Percentiles rank a stretch among this genome's conserved stretches.
phyloP scores from a whole-genome alignment of 2,888 invertebrate species.

The Mayetiola destructor region DNA sequence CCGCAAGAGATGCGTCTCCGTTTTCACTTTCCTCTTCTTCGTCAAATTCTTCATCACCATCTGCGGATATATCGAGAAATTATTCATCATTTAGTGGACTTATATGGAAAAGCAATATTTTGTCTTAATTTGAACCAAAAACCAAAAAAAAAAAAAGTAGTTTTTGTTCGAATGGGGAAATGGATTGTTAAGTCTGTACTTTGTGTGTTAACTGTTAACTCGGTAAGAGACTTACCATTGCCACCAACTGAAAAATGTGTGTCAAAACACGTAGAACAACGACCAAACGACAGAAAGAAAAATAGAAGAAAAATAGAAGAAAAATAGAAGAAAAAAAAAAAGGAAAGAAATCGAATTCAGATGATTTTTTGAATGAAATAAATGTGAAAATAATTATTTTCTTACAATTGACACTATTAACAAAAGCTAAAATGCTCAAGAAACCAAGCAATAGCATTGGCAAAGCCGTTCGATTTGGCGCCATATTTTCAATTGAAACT shows the following conservation, averaged over 20 bases:
- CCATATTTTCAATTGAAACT: not conserved
- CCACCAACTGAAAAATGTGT: not conserved
- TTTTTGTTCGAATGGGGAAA: not conserved
- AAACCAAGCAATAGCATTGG: conserved; percentile 32
- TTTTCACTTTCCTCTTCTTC: conserved; percentile 36
- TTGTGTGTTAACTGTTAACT: not conserved
- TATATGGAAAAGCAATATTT: conserved; percentile 25
- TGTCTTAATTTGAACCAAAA: conserved; percentile 15
- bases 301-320: not conserved
- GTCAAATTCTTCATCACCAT: conserved; percentile 26
- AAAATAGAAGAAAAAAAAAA: not conserved
- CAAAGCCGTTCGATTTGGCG: conserved; percentile 23
- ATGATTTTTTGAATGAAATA: not conserved
- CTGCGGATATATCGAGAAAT: no score
- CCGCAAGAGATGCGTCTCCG: no score
- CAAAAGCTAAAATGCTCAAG: conserved; percentile 32
- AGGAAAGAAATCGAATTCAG: not conserved
- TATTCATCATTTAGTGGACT: conserved; percentile 50
- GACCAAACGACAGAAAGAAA: not conserved
- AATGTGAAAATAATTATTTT: conserved; percentile 19
- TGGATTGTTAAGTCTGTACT: not conserved
- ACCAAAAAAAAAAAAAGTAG: conserved; percentile 1
- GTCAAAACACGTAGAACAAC: not conserved
- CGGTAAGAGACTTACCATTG: not conserved
- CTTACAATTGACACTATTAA: conserved; percentile 33